Evolutionary conservation across 1,140 invertebrate genomes (phyloP), one percentile per base, ranked within the genome.

Genomic region (Bombus haemorrhoidalis): DNA sequence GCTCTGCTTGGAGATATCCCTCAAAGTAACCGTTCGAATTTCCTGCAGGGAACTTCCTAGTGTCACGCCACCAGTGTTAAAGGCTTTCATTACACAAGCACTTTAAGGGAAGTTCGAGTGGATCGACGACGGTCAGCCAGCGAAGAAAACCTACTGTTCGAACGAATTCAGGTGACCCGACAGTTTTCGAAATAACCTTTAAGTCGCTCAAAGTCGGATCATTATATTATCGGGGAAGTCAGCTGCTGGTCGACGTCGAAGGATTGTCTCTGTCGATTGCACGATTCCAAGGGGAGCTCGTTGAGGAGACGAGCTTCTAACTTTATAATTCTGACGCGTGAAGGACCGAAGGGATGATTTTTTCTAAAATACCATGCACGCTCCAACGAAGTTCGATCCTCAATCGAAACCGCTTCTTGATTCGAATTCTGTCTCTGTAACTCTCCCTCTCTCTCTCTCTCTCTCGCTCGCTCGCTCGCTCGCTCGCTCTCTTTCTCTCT

Each of bases 21-120:
- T 86, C 89, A 84, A 88, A 85, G 90, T 90, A 91, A 90, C 90
- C 81, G 84, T 91, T 90, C 89, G 89, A 90, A 91, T 91, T 77
- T 79, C 88, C 83, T 71, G 79, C 43, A 10, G 34, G 71, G 83
- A 87, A 89, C 53, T 80, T 83, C 18, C 71, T 69, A 28, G 81
- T 86, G 87, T 90, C 90, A 82, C 87, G 72, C 76, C 82, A 78
- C 71, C 83, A 41, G 53, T 87, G 82, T 82, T 81, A 88, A 85
- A 84, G 88, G 89, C 86, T 90, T 91, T 90, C 89, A 82, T 91
- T 90, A 86, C 76, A 80, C 86, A 57, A 62, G 73, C 74, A 79
- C 81, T 81, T 83, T 74, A 72, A 57, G 28, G 37, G 22, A 74
- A 88, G 47, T 88, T 83, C 68, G 57, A 15, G 47, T 25, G 66